A percentile compares a stretch with the other conserved stretches of the same genome.
Evolutionary conservation across 2,888 invertebrate genomes (phyloP).

Genomic region (Augochlorella aurata): DNA sequence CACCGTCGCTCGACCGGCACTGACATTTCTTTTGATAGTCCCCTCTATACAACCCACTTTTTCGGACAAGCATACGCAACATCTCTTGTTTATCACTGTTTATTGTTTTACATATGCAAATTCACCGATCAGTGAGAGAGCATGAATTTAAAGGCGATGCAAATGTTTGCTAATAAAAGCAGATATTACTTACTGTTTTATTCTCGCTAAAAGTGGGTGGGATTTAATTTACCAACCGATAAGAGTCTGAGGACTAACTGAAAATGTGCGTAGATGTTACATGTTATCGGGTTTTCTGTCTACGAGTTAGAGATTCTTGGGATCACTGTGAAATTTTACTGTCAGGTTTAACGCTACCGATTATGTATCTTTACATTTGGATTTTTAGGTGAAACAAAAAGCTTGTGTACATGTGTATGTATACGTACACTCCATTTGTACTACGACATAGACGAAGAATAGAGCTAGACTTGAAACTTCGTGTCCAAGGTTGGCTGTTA

Average conservation of each 20-base stretch:
- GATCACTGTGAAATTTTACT: neutral
- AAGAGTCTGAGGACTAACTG: neutral
- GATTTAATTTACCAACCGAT: neutral
- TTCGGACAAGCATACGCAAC: conserved; percentile 16
- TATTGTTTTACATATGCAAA: neutral
- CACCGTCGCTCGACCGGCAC: neutral
- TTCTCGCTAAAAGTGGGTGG: neutral
- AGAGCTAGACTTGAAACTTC: neutral
- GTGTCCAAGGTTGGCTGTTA: neutral
- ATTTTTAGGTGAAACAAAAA: neutral
- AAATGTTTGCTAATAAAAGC: neutral
- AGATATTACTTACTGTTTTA: neutral
- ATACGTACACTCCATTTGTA: neutral
- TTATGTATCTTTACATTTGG: neutral
- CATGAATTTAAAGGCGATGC: neutral
- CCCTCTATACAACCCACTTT: conserved; percentile 10
- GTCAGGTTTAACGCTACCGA: neutral
- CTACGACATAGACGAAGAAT: neutral
- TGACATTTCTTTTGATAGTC: neutral
- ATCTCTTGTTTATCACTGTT: conserved; percentile 38
- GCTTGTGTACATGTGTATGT: neutral
- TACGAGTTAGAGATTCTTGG: neutral
- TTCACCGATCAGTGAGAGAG: neutral
- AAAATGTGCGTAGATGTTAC: neutral
- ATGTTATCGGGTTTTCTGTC: neutral